Conservation (phyloP, 2,113 vertebrate species). For the Brachyhypopomus occidentalis region DNA sequence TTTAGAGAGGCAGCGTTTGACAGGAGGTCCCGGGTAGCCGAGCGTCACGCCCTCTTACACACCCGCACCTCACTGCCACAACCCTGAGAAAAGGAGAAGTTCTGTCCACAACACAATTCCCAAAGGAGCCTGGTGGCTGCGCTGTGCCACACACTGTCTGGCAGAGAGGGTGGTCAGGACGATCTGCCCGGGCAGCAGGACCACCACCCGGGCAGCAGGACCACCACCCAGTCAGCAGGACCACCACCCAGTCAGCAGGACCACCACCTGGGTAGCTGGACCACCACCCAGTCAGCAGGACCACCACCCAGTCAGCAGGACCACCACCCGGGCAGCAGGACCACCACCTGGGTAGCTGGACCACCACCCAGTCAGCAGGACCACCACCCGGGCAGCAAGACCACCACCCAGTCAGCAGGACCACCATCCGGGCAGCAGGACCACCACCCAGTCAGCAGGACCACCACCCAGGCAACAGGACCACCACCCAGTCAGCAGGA, state of each 20-base stretch:
- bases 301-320: conserved; percentile 35
- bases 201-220: conserved; percentile 35
- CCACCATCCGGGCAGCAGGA: conserved; percentile 36
- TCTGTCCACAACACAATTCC: conserved; percentile 44
- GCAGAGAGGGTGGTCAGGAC: neutral
- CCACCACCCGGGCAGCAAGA: conserved; percentile 33
- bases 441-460: no score
- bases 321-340: conserved; percentile 35
- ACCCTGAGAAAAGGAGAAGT: neutral
- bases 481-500: conserved; percentile 35
- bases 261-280: conserved; percentile 33
- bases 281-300: conserved; percentile 35
- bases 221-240: no score
- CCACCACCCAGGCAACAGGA: conserved; percentile 38
- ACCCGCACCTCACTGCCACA: conserved; percentile 42
- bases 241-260: conserved; percentile 39
- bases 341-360: no score
- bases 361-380: conserved; percentile 39
- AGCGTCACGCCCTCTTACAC: no score
- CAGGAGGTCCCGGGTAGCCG: conserved; percentile 34
- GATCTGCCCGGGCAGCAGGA: conserved; percentile 39
- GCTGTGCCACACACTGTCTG: conserved; percentile 17
- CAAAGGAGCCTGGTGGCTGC: conserved; percentile 25
- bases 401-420: no score
- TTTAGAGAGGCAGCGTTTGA: conserved; percentile 33